Evolutionary conservation across 2,888 invertebrate genomes (phyloP).

Genomic region (Athetis lepigone): DNA sequence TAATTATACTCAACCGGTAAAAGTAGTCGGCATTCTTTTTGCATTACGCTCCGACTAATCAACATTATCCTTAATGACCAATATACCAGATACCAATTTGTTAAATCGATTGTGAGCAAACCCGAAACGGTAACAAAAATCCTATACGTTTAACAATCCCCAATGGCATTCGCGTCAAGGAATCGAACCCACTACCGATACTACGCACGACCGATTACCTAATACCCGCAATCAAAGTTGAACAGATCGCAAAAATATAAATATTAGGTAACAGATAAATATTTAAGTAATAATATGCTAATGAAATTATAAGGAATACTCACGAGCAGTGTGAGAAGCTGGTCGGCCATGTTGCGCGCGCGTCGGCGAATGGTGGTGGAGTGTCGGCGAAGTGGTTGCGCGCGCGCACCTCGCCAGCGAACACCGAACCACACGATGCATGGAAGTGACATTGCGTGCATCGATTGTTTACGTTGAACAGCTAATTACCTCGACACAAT

Average conservation of each 20-base stretch:
- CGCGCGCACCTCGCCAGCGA: constrained; percentile 74
- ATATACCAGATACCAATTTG: not conserved
- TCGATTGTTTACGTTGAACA: constrained; percentile 46
- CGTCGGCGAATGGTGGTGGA: constrained; percentile 82
- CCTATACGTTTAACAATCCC: constrained; percentile 2
- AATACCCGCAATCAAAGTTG: constrained; percentile 39
- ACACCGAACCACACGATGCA: constrained; percentile 67
- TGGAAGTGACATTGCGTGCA: constrained; percentile 72
- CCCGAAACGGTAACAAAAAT: constrained; percentile 22
- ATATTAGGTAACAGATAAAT: constrained; percentile 56
- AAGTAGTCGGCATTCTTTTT: not conserved
- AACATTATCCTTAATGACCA: not conserved
- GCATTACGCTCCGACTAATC: not conserved
- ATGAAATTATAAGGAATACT: constrained; percentile 68
- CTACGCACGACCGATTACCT: constrained; percentile 22
- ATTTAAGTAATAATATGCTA: constrained; percentile 58
- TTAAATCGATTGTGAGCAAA: constrained; percentile 10
- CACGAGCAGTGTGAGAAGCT: constrained; percentile 76
- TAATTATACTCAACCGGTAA: not conserved
- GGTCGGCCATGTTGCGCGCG: constrained; percentile 83
- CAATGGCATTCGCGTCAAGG: constrained; percentile 45
- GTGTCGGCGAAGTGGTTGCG: constrained; percentile 79
- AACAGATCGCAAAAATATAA: constrained; percentile 40
- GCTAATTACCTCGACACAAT: constrained; percentile 46
- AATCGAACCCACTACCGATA: constrained; percentile 36